Evolutionary conservation across 2,113 vertebrate species (phyloP).

Genomic region (Ploceus nigricollis): DNA sequence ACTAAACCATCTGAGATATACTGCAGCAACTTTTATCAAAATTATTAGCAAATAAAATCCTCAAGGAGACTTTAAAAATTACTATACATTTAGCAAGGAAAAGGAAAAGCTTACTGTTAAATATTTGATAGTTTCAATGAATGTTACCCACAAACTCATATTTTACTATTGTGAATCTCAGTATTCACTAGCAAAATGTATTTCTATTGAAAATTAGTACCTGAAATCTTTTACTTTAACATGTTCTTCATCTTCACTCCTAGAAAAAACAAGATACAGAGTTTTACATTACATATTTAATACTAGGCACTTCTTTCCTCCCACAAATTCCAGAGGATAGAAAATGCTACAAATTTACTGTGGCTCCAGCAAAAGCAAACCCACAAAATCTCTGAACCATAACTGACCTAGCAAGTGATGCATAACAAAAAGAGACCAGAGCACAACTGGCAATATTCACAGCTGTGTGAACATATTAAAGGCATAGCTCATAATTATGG

Average conservation of each 20-base stretch:
- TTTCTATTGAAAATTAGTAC: conserved; percentile 58
- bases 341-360: neutral
- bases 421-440: neutral
- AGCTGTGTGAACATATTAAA: neutral
- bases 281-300: neutral
- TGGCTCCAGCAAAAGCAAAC: neutral
- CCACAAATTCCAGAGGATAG: neutral
- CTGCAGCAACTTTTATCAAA: neutral
- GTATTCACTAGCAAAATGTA: neutral
- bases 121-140: neutral
- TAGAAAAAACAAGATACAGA: conserved; percentile 47
- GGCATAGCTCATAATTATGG: neutral
- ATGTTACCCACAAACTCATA: fast-evolving
- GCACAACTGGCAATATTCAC: neutral
- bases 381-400: neutral
- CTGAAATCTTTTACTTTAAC: conserved; percentile 87
- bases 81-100: neutral
- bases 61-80: neutral
- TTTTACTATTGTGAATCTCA: neutral
- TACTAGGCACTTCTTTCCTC: neutral
- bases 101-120: neutral
- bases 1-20: neutral
- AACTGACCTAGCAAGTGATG: neutral
- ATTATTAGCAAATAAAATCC: neutral
- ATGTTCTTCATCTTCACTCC: conserved; percentile 84